Evolutionary conservation across 2,888 invertebrate species (phyloP), one percentile per base, ranked within the genome.

Genomic region (Cerceris rybyensis): DNA sequence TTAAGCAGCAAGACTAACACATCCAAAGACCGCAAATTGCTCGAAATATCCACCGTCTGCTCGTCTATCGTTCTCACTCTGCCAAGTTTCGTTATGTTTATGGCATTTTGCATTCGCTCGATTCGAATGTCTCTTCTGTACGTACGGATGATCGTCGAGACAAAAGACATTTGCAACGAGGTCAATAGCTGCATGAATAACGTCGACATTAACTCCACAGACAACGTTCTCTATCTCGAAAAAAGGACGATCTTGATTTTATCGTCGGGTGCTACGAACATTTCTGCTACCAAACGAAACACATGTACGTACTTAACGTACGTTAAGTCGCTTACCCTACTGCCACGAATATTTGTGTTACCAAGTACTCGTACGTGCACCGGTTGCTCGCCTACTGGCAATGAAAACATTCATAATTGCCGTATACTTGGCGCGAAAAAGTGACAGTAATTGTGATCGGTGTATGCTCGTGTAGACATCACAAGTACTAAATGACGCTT

Each of bases 121-220:
- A 39, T 46, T 60, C 17, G 52, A 39, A 8, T 28, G 43, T 68
- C 17, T 65, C 46, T 57, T 28, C 7, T 6, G 41, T 7, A 7
- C 41, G n/a, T 42, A 16, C 55, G 43, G 9, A 57, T 39, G 76
- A 78, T 59, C 50, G 50, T 8, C 59, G 54, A 4, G 67, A 67
- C 66, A 75, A 75, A 75, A 70, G 63, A 16, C 50, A 73, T 59
- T 70, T 61, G 41, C 70, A 70, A 78, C 71, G 76, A 60, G 71
- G 71, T 78, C 55, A 71, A 78, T 75, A 76, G 67, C 71, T 76
- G 78, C 64, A 54, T 64, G 78, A 76, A 55, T 64, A 75, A 71
- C 49, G 71, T 55, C 52, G 50, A 65, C 77, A 49, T 72, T 68
- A 67, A 76, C 67, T 71, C 55, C 64, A 6, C 49, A 17, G 64